Evolutionary conservation across 2,113 vertebrate species (phyloP).

Genomic region (Chaetodon trifascialis): DNA sequence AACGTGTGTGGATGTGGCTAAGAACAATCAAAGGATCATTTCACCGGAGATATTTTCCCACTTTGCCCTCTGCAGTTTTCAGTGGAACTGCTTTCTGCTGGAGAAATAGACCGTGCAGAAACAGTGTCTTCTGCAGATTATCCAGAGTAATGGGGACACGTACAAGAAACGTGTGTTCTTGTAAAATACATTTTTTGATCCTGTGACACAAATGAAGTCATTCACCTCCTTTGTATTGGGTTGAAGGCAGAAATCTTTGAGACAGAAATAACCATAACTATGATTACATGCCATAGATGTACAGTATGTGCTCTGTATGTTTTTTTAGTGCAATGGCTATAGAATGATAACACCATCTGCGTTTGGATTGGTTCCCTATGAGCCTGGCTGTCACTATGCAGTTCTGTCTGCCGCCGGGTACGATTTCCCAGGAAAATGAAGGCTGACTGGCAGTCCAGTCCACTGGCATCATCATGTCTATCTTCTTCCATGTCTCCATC

Average conservation of each 20-base stretch:
- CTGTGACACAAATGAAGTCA: no score
- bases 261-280: neutral
- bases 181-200: neutral
- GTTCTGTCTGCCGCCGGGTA: no score
- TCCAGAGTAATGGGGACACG: neutral
- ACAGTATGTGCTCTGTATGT: no score
- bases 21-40: neutral
- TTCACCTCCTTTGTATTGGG: neutral
- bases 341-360: no score
- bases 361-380: no score
- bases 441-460: no score
- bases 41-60: neutral
- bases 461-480: no score
- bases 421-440: no score
- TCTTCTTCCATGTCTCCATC: no score
- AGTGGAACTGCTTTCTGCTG: neutral
- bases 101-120: neutral
- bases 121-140: neutral
- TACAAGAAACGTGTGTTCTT: neutral
- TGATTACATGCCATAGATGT: neutral
- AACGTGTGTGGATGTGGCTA: neutral
- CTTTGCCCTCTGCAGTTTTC: neutral
- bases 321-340: no score
- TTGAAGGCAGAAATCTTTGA: neutral
- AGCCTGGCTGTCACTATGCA: no score